phyloP scores from a whole-genome alignment of 92 coral and sea anemone species.

The Paramuricea clavata region DNA sequence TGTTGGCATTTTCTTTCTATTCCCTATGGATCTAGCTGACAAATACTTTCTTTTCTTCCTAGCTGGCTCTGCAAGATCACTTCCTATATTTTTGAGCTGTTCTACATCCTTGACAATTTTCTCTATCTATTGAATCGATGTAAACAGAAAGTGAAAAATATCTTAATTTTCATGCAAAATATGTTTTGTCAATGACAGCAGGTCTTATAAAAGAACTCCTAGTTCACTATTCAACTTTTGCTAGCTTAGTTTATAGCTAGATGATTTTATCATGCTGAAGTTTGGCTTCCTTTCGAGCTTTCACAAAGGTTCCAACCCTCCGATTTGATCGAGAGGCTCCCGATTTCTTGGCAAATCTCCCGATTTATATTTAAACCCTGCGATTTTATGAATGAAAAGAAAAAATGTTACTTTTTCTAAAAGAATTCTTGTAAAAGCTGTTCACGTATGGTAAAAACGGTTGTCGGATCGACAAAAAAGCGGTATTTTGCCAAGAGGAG shows the following conservation, averaged over 20 bases:
- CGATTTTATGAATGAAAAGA: too few relatives aligned
- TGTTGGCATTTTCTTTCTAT: slow-evolving; percentile 14
- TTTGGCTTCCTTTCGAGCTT: not conserved
- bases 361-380: too few relatives aligned
- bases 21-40: not conserved
- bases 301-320: too few relatives aligned
- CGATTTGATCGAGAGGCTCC: too few relatives aligned
- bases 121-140: not conserved
- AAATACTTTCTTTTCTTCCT: not conserved
- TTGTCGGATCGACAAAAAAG: too few relatives aligned
- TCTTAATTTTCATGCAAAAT: not conserved
- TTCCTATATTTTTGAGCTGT: not conserved
- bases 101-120: not conserved
- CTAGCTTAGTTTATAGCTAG: not conserved
- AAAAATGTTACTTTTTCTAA: too few relatives aligned
- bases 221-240: not conserved
- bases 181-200: not conserved
- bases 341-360: too few relatives aligned
- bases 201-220: not conserved
- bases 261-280: not conserved
- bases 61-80: slow-evolving; percentile 5
- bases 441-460: too few relatives aligned
- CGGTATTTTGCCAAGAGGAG: too few relatives aligned
- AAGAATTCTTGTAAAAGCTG: too few relatives aligned
- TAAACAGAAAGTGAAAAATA: slow-evolving; percentile 4